phyloP scores from a whole-genome alignment of 2,797 vertebrate genomes.

The Apogon hyalosoma region DNA sequence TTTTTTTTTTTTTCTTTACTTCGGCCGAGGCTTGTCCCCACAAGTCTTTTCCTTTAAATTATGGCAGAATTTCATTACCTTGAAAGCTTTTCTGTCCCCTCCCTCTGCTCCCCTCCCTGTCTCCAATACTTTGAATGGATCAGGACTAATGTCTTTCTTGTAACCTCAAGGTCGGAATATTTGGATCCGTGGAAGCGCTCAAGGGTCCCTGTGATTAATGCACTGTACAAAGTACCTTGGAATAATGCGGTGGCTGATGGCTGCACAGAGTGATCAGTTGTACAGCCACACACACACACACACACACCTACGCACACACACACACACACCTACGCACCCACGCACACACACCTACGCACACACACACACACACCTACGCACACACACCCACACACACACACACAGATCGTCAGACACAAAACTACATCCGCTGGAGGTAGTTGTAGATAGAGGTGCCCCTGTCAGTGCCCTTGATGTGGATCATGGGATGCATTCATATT shows the following conservation, averaged over 20 bases:
- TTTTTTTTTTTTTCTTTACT: slow-evolving; percentile 56
- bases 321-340: slow-evolving; percentile 17
- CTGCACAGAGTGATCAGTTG: slow-evolving; percentile 70
- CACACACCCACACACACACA: slow-evolving; percentile 29
- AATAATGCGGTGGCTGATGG: slow-evolving; percentile 82
- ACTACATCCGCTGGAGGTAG: slow-evolving; percentile 54
- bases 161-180: slow-evolving; percentile 89
- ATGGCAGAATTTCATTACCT: slow-evolving; percentile 90
- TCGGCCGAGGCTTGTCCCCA: slow-evolving; percentile 80
- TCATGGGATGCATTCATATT: slow-evolving; percentile 79
- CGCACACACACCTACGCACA: no score
- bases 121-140: slow-evolving; percentile 84
- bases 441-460: slow-evolving; percentile 72
- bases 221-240: slow-evolving; percentile 84
- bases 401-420: slow-evolving; percentile 29
- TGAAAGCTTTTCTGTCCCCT: slow-evolving; percentile 86
- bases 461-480: slow-evolving; percentile 80
- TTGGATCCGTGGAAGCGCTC: slow-evolving; percentile 84
- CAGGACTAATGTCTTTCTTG: slow-evolving; percentile 88
- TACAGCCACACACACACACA: slow-evolving; percentile 35
- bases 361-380: no score
- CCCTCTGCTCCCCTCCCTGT: slow-evolving; percentile 70
- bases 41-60: slow-evolving; percentile 88
- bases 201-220: slow-evolving; percentile 88
- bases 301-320: slow-evolving; percentile 33